Evolutionary conservation across 2,113 vertebrate species (phyloP).

Genomic region (Carettochelys insculpta): DNA sequence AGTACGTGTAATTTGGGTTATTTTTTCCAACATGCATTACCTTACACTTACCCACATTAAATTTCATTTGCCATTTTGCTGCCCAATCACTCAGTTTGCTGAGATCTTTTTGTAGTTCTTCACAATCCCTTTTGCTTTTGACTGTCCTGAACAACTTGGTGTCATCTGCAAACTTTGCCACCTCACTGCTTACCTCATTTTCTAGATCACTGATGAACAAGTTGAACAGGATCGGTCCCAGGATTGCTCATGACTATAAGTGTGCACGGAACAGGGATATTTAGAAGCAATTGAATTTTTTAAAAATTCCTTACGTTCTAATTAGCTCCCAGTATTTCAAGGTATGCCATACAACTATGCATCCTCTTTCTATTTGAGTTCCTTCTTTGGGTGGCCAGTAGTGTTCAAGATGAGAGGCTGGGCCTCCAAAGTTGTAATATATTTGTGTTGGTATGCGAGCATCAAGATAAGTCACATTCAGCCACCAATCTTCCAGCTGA

Average conservation of each 20-base stretch:
- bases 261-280: background rate
- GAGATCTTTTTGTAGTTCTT: too few species aligned
- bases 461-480: conserved; percentile 90
- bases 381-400: conserved; percentile 90
- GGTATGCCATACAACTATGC: conserved; percentile 82
- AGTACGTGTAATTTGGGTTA: too few species aligned
- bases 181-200: too few species aligned
- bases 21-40: too few species aligned
- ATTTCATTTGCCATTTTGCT: too few species aligned
- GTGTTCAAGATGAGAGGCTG: conserved; percentile 86
- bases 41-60: too few species aligned
- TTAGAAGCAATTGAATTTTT: background rate
- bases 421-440: conserved; percentile 88
- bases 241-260: background rate
- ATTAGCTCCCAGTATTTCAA: conserved; percentile 93
- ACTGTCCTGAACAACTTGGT: too few species aligned
- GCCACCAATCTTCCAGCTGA: conserved; percentile 98
- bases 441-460: conserved; percentile 90
- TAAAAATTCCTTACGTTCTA: conserved; percentile 80
- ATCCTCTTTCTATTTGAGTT: conserved; percentile 86
- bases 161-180: too few species aligned
- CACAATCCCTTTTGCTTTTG: too few species aligned
- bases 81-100: too few species aligned
- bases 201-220: too few species aligned
- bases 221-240: too few species aligned